Evolutionary conservation across 2,113 vertebrate genomes (phyloP).

Genomic region (Delphinapterus leucas): DNA sequence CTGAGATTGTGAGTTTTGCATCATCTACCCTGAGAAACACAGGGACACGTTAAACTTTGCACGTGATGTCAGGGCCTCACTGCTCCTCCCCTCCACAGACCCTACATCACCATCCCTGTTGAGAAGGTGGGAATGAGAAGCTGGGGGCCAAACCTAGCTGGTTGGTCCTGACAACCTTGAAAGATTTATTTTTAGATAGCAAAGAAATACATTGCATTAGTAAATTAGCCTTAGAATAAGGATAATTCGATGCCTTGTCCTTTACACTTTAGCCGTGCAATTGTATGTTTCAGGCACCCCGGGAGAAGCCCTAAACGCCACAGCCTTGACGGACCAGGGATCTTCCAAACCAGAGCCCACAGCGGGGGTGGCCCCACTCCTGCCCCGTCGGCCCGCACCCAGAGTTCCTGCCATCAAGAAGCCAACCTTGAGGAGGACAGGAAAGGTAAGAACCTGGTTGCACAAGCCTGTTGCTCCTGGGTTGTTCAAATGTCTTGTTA

Average conservation of each 20-base stretch:
- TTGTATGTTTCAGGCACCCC: conserved; percentile 77
- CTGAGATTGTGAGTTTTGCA: not conserved
- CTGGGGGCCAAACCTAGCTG: no score
- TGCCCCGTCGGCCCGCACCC: conserved; percentile 83
- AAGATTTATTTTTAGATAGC: not conserved
- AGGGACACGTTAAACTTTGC: accelerated
- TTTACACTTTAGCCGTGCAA: accelerated
- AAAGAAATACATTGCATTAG: not conserved
- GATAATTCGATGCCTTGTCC: not conserved
- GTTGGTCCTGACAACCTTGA: not conserved
- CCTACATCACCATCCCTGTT: not conserved
- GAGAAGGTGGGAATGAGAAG: not conserved
- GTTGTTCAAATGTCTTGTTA: not conserved
- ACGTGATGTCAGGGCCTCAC: not conserved
- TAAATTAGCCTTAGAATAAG: not conserved
- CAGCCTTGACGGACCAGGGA: conserved; percentile 56
- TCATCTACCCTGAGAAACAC: not conserved
- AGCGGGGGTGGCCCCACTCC: conserved; percentile 13
- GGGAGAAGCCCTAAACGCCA: conserved; percentile 69
- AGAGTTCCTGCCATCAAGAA: conserved; percentile 82
- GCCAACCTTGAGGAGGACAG: conserved; percentile 73
- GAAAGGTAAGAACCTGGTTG: conserved; percentile 45
- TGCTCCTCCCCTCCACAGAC: no score
- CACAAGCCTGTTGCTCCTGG: accelerated
- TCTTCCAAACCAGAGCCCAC: conserved; percentile 58